Base-by-base conservation (phyloP, 1,140 invertebrate species). In the Drosophila athabasca region DNA sequence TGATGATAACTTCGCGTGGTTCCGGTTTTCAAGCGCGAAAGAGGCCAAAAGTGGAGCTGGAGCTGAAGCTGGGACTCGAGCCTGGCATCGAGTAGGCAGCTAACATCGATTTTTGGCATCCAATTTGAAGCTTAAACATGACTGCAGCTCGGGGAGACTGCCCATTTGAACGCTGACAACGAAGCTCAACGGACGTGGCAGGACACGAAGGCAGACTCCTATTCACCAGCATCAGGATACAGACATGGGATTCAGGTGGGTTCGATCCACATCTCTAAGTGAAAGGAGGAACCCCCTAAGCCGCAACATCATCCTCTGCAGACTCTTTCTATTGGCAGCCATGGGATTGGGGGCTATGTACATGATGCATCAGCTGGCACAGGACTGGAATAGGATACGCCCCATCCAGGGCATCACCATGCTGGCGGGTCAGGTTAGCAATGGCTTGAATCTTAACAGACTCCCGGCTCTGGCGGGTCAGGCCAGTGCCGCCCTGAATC, bases 271-370 rank as follows among this genome's bases (percentile, higher is more conserved):
- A 13, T 51, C 11, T 7, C 6, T 4, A 11, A 48, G 17, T 48
- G n/a, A 61, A 39, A 5, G 11, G 11, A 5, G 9, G 35, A 39
- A 11, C 3, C 11, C 11, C 11, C 35, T 39, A 39, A 39, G 35
- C 5, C 35, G 11, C 11, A 13, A 39, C 35, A 5, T 39, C 35
- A 2, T 26, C 26, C 0, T 7, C 41, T 26, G 57, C 29, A 88
- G 91, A 46, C 26, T 92, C 1, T 49, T 92, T 2, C 22, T 93
- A 2, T 58, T 93, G 69, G 91, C 90, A 6, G 91, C 70, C 13
- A 91, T 92, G 71, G 92, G 92, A 1, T 62, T 93, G 4, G 91
- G 84, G 8, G 92, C 92, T 9, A 84, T 93, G 81, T 93, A 92
- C 61, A 91, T 93, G 85, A 76, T 93, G 62, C 93, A 93, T 76